These are phyloP conservation scores for Gymnocypris eckloni DNA, from an alignment of 2,797 vertebrate genomes.

Conservation along the genomic window DNA sequence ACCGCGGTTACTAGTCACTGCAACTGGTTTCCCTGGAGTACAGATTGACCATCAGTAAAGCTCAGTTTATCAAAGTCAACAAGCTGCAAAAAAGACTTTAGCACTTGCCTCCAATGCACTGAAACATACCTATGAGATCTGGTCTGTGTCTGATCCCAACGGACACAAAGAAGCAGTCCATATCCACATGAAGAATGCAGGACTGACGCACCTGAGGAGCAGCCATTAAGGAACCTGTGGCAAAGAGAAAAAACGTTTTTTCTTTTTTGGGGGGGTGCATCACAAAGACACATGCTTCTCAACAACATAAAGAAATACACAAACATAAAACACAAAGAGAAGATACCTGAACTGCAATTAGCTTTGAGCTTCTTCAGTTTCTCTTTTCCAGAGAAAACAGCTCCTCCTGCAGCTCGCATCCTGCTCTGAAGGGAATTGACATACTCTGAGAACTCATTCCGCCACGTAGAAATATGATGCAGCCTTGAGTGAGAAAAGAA, in stretches of 20 bases:
- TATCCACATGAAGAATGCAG: slow-evolving; percentile 97
- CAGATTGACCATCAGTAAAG: neutral
- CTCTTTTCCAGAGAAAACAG: slow-evolving; percentile 90
- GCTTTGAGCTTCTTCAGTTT: slow-evolving; percentile 86
- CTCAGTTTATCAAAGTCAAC: neutral
- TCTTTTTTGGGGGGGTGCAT: neutral
- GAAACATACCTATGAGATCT: slow-evolving; percentile 87
- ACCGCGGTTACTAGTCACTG: slow-evolving; percentile 96
- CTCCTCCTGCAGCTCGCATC: slow-evolving; percentile 69
- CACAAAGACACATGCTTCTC: neutral
- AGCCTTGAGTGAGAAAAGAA: slow-evolving; percentile 94
- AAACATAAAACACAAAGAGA: neutral
- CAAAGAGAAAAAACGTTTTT: neutral
- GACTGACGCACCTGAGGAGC: slow-evolving; percentile 74
- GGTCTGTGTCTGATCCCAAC: slow-evolving; percentile 93
- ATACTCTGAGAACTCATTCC: slow-evolving; percentile 92
- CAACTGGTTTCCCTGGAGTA: slow-evolving; percentile 90
- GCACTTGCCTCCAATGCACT: neutral
- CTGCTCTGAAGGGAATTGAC: slow-evolving; percentile 90
- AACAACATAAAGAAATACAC: neutral
- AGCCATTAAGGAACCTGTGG: slow-evolving; percentile 50
- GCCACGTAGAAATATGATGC: slow-evolving; percentile 97
- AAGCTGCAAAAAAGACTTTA: neutral
- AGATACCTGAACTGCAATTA: slow-evolving; percentile 68
- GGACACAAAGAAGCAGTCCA: slow-evolving; percentile 99